Conservation (phyloP, 2,113 vertebrate genomes). For the Petrocephalus microphthalmus region DNA sequence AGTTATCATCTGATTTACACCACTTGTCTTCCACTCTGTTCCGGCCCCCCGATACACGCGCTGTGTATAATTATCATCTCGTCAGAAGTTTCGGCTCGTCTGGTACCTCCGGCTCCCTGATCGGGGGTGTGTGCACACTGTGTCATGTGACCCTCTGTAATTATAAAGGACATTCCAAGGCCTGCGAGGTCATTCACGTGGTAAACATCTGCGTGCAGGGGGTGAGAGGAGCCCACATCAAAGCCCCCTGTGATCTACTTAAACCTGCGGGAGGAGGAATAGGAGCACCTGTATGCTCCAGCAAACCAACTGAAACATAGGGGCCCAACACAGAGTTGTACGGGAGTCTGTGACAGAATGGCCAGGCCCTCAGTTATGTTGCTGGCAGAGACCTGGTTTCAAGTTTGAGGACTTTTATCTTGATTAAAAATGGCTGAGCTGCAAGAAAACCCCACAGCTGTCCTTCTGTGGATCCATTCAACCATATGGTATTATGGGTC, state of each 20-base stretch:
- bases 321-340: slow-evolving; percentile 3
- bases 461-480: neutral
- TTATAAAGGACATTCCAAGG: slow-evolving; percentile 47
- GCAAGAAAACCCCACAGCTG: neutral
- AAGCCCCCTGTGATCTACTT: slow-evolving; percentile 51
- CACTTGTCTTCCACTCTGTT: neutral
- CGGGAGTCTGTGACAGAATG: neutral
- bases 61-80: neutral
- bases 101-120: neutral
- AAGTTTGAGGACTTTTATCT: neutral
- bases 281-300: slow-evolving; percentile 41
- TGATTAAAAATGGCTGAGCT: neutral
- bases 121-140: slow-evolving; percentile 6
- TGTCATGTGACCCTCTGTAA: slow-evolving; percentile 29
- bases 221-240: slow-evolving; percentile 37
- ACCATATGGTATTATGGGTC: neutral
- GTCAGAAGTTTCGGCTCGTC: neutral
- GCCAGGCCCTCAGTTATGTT: neutral
- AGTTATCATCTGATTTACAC: neutral
- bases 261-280: slow-evolving; percentile 37
- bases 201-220: slow-evolving; percentile 5
- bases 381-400: neutral
- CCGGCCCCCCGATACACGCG: neutral
- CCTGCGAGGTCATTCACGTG: slow-evolving; percentile 48
- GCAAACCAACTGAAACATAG: slow-evolving; percentile 30